Base-by-base conservation (phyloP, 2,888 invertebrate genomes). In the Pimpla rufipes region DNA sequence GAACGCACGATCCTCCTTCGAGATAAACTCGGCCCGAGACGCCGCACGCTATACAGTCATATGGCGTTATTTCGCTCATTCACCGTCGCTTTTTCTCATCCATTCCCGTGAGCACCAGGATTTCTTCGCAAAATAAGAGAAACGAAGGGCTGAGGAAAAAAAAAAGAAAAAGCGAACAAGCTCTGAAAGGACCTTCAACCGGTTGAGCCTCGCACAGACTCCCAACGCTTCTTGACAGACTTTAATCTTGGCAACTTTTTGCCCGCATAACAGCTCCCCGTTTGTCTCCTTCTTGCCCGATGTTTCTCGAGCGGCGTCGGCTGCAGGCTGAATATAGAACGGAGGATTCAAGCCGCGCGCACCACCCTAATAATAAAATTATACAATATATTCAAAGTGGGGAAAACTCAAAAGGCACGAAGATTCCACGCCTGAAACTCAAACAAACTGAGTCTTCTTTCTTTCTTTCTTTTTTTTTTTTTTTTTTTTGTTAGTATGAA, bases 31-130 rank as follows among this genome's bases (percentile, higher is more conserved):
- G 74, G n/a, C 62, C 73, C 73, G 77, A 78, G 77, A 81, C 62
- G 59, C 16, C n/a, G 21, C 16, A 55, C 77, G 66, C 81, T 81
- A 70, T 64, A 78, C n/a, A n/a, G 55, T 81, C 84, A 74, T 84
- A 78, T 78, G 77, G 68, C 45, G 77, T 84, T 81, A 81, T 81
- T 77, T 81, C 84, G 70, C 81, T 81, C 81, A 78, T 81, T 84
- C 81, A 35, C 57, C 13, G 23, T 35, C 79, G 6, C 71, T 66
- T 74, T 64, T 64, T 66, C 73, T 68, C 66, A 66, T 76, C 79
- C 75, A 81, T 75, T 83, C 81, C 75, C 68, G 18, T 66, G 59
- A 83, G 76, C 67, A 71, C 52, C 40, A 55, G 35, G 59, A 71
- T 76, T 83, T 68, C 68, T 79, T 79, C 59, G 79, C 67, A 57